Evolutionary conservation across 2,113 vertebrate genomes (phyloP), one percentile per base, ranked within the genome.

Genomic region (Ranitomeya imitator): DNA sequence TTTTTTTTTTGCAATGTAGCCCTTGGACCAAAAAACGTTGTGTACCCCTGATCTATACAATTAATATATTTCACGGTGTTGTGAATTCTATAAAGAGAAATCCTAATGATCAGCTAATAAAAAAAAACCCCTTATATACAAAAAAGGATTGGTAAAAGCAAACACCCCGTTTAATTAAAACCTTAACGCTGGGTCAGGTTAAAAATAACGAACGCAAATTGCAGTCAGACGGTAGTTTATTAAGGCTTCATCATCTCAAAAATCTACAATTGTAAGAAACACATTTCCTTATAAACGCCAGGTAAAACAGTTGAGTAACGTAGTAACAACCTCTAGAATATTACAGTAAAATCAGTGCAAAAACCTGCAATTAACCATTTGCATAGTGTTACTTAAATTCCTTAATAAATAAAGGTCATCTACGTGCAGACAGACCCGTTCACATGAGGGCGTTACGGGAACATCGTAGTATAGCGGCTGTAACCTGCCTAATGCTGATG

Each of bases 321-420:
- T 7, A 71, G 7, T 18, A 74, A 4, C 16, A 45, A 14, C 71
- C 1, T 16, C 9, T 74, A 45, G 37, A 71, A 45, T 76, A 18
- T 52, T 76, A 76, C 10, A 76, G 15, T 74, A 74, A 74, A 74
- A 52, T 76, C 73, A 52, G 73, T 76, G 73, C 73, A 74, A 73
- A 45, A 37, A 18, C n/a, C 69, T 31, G 69, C 23, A 74, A 10
- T 16, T 37, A 31, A 21, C 13, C 10, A 19, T 52, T 52, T 76
- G 73, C 73, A 76, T 76, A 76, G 45, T 76, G 18, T 21, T 76
- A 76, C 26, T 21, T 16, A 4, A 21, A 76, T 10, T 31, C 13
- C 19, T 57, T 57, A 11, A 57, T 57, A 55, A 12, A 12, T 37
- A 45, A 1, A 6, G 1, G 37, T 2, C 45, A 18, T 10, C 71